Evolutionary conservation across 2,797 vertebrate species (phyloP), one percentile per base, ranked within the genome.

Genomic region (Enteromius argenteus): DNA sequence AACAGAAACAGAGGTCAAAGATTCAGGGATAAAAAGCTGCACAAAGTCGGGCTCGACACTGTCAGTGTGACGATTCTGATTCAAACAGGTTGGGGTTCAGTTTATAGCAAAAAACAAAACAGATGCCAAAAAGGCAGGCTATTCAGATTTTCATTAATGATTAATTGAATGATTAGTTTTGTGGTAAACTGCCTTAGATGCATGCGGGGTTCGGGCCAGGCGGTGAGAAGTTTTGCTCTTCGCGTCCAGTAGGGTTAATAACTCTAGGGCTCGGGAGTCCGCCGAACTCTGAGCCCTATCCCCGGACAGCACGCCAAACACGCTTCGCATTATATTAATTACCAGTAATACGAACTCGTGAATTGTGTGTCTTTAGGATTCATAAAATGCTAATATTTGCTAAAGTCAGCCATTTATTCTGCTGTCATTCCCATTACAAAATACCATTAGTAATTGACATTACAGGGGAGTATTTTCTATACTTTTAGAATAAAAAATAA

Each of bases 1-100:
- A 60, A 81, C 11, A 72, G 46, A 79, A 56, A 30, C 83, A 81
- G 74, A 84, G 82, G 86, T 87, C 82, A 87, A 58, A 51, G 72
- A n/a, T 49, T 64, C 37, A 62, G 53, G 66, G 35, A 68, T 23
- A 84, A 64, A 37, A 74, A 37, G 68, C 39, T 66, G 56, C 23
- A 78, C 30, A 77, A 51, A 60, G 78, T n/a, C 2, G 27, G 66
- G 69, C 17, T 56, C 7, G 35, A 58, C 51, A 56, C 37, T 19
- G 32, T 80, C 9, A 42, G 9, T 10, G 30, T 27, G 32, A 39
- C 46, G 10, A 32, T 44, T 44, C 35, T 37, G 27, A 68, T 68
- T 80, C 30, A 23, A 32, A 68, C 35, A 69, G 35, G 66, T 58
- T 69, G 51, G 19, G 6, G 5, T 42, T 10, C 10, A 27, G 58